Evolutionary conservation across 1,140 invertebrate genomes (phyloP), one percentile per base, ranked within the genome.

Genomic region (Drosophila leontia): DNA sequence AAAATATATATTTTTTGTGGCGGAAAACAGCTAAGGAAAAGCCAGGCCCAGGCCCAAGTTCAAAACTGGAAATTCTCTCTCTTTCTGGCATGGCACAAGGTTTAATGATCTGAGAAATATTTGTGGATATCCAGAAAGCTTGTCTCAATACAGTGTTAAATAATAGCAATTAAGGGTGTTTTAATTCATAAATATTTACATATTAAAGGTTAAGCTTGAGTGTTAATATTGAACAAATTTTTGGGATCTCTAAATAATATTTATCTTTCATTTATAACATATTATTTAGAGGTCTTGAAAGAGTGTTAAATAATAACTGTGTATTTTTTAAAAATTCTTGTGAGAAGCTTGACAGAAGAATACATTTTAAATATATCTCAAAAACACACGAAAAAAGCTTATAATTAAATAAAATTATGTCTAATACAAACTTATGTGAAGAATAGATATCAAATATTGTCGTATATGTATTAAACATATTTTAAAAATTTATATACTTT

Each of bases 51-150:
- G 19, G 44, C 53, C 32, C 50, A 44, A 44, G 41, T 15, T 63
- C 35, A 47, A 58, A 75, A 64, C 57, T 64, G 59, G 70, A 58
- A 75, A 57, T 64, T 63, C 59, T 60, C 41, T 60, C 8, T 48
- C 50, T 60, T 34, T 37, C 4, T 37, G 61, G 26, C 65, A 51
- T 34, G 6, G 65, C 34, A 51, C 42, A 35, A 68, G 15, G 35
- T 51, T 51, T 51, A 47, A 62, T 39, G 42, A 63, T 61, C 63
- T 48, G 32, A 23, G 26, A 37, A 61, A 59, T 35, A 59, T 64
- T 42, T 42, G 11, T 2, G 2, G 4, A n/a, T 5, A 23, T 35
- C 11, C 2, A 56, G 13, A 39, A 56, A 56, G 7, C 34, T 55
- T 23, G 34, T 55, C 15, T 50, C 3, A 2, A 37, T 15, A 23